Evolutionary conservation across 2,888 invertebrate genomes (phyloP), one percentile per base, ranked within the genome.

Genomic region (Agrotis segetum): DNA sequence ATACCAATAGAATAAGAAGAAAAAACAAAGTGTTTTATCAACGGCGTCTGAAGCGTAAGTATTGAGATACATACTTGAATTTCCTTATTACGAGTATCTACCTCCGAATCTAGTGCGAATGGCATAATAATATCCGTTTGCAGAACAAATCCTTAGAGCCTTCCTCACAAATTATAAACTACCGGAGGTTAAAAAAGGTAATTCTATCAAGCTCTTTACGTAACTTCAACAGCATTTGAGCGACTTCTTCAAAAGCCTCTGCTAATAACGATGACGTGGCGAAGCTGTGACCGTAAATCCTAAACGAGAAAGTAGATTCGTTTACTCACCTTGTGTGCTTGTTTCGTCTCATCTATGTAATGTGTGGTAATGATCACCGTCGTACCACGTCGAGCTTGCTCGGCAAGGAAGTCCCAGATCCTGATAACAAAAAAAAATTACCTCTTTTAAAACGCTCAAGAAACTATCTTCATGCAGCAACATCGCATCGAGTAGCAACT

Each of bases 281-380:
- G n/a, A 7, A 49, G 3, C 3, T 49, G 9, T 49, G 9, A n/a
- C n/a, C n/a, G 16, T 19, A 19, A 11, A n/a, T 50, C n/a, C 3
- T 34, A 7, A 34, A 34, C 1, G 19, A 50, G 19, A 19, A 50
- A 50, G 19, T 3, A 50, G 1, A 21, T 16, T 4, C 24, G n/a
- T 40, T 49, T 47, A 3, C 94, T 96, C 95, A 98, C 98, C 93
- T 96, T 97, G 90, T 98, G 97, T 4, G 98, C 98, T 89, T 98
- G 97, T 88, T 97, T 97, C 4, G 99, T 98, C 94, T 99, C 99
- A 90, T 99, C 99, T 74, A 99, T 99, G 89, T 99, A 99, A 94
- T 99, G 99, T 17, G 99, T 99, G 0, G 99, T 99, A 71, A 99
- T 98, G 72, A 99, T 97, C 66, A 99, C 98, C 11, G 99, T 98